Conservation (phyloP, 2,113 vertebrate genomes). For the Cervus canadensis region DNA sequence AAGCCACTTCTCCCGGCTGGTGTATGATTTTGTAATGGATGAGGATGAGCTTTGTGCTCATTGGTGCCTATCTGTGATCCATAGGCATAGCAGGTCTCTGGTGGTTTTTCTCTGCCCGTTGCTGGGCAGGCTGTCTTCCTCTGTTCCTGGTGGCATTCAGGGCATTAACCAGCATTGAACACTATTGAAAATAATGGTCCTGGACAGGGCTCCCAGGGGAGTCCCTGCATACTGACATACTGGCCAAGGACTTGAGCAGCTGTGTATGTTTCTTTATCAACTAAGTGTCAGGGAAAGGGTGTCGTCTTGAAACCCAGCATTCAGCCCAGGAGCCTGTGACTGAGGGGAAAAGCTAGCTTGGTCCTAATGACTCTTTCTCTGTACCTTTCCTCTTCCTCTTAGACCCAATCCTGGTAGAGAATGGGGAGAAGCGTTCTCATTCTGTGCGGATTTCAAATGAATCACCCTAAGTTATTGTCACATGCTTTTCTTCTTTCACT, state of each 20-base stretch:
- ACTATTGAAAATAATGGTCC: neutral
- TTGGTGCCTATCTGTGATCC: slow-evolving; percentile 46
- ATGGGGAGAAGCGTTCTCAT: neutral
- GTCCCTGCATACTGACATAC: neutral
- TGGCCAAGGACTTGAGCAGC: neutral
- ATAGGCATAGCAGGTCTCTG: neutral
- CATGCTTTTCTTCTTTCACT: neutral
- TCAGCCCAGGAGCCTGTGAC: neutral
- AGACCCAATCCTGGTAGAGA: neutral
- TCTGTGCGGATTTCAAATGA: neutral
- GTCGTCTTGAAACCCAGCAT: neutral
- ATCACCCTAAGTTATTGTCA: neutral
- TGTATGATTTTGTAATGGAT: slow-evolving; percentile 49
- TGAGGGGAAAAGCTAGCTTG: neutral
- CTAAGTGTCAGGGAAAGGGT: neutral
- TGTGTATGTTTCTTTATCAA: neutral
- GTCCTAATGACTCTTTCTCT: neutral
- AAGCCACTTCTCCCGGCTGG: slow-evolving; percentile 47
- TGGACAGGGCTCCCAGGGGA: neutral
- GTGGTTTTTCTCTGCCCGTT: neutral
- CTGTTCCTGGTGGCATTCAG: slow-evolving; percentile 44
- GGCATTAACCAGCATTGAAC: neutral
- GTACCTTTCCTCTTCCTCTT: neutral
- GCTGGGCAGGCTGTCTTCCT: slow-evolving; percentile 49
- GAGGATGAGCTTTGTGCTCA: slow-evolving; percentile 58